Conservation (phyloP, 2,797 vertebrate species). For the Enteromius argenteus region DNA sequence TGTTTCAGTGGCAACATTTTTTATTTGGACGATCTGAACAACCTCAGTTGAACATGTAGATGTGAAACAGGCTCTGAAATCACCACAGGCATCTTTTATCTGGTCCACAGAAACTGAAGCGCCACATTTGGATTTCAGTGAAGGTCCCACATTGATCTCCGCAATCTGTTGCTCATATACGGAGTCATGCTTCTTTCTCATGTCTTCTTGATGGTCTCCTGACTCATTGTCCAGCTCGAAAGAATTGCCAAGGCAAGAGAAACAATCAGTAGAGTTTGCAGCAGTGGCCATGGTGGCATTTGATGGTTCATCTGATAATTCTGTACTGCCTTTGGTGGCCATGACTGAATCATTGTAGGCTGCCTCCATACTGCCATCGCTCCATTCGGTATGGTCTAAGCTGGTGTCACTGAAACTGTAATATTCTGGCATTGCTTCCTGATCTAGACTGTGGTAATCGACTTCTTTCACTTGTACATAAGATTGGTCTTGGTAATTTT, state of each 20-base stretch:
- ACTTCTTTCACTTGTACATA: constrained; percentile 15
- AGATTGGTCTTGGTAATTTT: neutral
- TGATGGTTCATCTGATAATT: neutral
- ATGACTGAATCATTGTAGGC: constrained; percentile 15
- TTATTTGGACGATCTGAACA: constrained; percentile 19
- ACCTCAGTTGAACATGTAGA: constrained; percentile 35
- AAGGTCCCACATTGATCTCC: constrained; percentile 56
- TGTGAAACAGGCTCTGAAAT: constrained; percentile 44
- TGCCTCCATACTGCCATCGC: neutral
- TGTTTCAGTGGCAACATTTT: constrained; percentile 46
- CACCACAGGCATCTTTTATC: constrained; percentile 49
- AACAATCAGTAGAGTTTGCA: constrained; percentile 42
- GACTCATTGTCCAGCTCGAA: constrained; percentile 3
- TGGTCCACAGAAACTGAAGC: constrained; percentile 37
- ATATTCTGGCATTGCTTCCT: constrained; percentile 46
- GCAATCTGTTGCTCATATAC: constrained; percentile 18
- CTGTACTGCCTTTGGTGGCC: constrained; percentile 42
- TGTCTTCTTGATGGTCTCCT: constrained; percentile 11
- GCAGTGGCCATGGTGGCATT: neutral
- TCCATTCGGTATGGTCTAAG: constrained; percentile 32
- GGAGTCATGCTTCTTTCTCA: constrained; percentile 22
- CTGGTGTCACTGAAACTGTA: constrained; percentile 59
- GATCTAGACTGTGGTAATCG: constrained; percentile 1
- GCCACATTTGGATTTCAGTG: neutral
- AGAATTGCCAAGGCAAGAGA: constrained; percentile 1